Percentiles rank a stretch among this genome's conserved stretches.
phyloP scores from a whole-genome alignment of 2,113 vertebrate species.

The Xenopus tropicalis region DNA sequence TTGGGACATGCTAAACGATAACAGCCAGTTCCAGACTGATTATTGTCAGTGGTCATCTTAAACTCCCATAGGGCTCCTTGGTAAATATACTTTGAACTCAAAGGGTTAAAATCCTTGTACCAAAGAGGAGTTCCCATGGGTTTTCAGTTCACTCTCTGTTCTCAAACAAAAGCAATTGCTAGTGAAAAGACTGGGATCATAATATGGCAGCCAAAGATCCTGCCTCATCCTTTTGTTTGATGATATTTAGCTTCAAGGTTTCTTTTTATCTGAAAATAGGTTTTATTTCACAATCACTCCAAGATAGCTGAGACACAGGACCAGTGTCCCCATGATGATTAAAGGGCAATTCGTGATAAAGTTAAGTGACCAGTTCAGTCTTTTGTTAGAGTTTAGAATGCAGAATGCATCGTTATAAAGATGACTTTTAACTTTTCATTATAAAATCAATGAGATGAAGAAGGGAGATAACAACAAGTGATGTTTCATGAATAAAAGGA shows the following conservation, averaged over 20 bases:
- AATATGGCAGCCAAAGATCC: conserved; percentile 43
- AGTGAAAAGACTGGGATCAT: conserved; percentile 36
- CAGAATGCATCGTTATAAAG: no score
- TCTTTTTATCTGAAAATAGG: conserved; percentile 42
- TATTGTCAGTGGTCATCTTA: no score
- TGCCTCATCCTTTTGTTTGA: conserved; percentile 43
- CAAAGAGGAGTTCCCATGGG: conserved; percentile 40
- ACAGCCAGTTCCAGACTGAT: no score
- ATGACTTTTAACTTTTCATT: no score
- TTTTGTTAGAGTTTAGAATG: no score
- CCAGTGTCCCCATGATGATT: conserved; percentile 20
- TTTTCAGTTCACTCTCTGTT: conserved; percentile 23
- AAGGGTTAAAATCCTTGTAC: conserved; percentile 22
- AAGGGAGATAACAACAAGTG: no score
- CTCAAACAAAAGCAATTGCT: conserved; percentile 41
- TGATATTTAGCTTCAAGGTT: conserved; percentile 43
- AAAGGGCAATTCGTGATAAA: no score
- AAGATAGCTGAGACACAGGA: conserved; percentile 16
- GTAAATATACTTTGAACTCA: conserved; percentile 13
- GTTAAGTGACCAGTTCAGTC: no score
- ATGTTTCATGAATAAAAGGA: no score
- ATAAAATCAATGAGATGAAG: no score
- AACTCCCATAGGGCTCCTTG: neutral
- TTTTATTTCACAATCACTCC: conserved; percentile 38
- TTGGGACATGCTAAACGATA: no score